Percentiles rank a stretch among this genome's conserved stretches.
These are phyloP conservation scores for Chaetura pelagica DNA, from an alignment of 2,113 vertebrate genomes.

Conservation along the genomic window DNA sequence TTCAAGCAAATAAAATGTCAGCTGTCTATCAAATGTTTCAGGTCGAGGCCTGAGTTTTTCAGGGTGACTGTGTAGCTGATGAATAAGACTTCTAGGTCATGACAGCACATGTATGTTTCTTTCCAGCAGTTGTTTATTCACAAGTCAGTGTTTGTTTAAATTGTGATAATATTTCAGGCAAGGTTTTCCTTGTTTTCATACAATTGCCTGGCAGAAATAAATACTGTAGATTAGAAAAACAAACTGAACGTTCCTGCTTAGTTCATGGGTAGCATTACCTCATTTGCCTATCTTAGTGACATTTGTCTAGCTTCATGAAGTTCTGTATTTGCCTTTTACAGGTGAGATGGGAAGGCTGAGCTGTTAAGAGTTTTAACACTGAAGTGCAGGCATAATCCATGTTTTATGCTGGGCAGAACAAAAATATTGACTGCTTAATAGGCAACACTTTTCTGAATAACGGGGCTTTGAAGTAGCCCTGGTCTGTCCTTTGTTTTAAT, in stretches of 20 bases:
- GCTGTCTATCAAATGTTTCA: not conserved
- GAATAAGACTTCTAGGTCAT: accelerated
- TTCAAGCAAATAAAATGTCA: not conserved
- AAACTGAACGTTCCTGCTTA: not conserved
- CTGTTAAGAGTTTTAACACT: not conserved
- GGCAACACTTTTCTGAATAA: not conserved
- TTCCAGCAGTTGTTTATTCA: not conserved
- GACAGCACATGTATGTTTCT: not conserved
- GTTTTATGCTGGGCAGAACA: not conserved
- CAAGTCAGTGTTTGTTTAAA: not conserved
- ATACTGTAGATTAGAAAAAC: not conserved
- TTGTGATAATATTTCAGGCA: not conserved
- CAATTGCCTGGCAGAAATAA: not conserved
- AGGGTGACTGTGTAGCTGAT: not conserved
- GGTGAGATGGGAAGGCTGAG: not conserved
- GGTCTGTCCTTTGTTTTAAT: not conserved
- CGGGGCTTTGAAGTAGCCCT: not conserved
- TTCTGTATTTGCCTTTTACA: not conserved
- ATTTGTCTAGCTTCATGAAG: not conserved
- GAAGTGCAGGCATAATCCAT: not conserved
- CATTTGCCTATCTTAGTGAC: accelerated
- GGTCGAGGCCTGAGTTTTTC: not conserved
- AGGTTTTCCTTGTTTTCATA: not conserved
- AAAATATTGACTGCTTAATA: not conserved
- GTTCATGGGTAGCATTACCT: not conserved